Conservation (phyloP, 2,113 vertebrate genomes). For the Tenebrosternarchus preto region DNA sequence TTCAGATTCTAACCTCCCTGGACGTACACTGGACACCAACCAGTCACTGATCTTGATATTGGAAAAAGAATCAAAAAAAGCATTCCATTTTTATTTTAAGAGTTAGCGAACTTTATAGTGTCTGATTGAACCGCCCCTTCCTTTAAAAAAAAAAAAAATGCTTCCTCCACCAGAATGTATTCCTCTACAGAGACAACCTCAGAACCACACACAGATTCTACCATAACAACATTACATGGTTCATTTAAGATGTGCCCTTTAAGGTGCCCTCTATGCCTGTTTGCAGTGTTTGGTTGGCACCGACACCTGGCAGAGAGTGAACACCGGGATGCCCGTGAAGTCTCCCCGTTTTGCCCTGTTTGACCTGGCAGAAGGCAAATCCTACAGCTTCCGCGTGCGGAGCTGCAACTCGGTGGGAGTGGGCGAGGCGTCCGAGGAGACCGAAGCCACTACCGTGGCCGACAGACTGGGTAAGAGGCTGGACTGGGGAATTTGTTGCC, state of each 20-base stretch:
- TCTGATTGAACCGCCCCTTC: too few species aligned
- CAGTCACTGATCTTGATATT: too few species aligned
- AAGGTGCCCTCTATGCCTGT: slow-evolving; percentile 9
- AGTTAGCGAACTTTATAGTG: too few species aligned
- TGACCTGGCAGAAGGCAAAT: slow-evolving; percentile 90
- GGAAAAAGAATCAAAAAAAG: too few species aligned
- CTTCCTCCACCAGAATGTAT: too few species aligned
- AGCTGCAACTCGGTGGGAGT: slow-evolving; percentile 93
- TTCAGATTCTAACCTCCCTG: too few species aligned
- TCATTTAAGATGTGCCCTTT: too few species aligned
- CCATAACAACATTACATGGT: neutral
- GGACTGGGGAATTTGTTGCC: too few species aligned
- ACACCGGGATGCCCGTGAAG: slow-evolving; percentile 93
- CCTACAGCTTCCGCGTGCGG: slow-evolving; percentile 95
- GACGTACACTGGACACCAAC: too few species aligned
- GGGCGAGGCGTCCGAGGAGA: slow-evolving; percentile 83
- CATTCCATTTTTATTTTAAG: too few species aligned
- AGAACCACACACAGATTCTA: neutral
- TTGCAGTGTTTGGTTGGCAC: slow-evolving; percentile 83
- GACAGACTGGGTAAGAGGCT: slow-evolving; percentile 90
- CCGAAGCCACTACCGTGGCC: slow-evolving; percentile 81
- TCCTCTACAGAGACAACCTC: neutral
- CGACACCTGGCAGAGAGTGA: slow-evolving; percentile 94
- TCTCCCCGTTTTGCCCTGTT: slow-evolving; percentile 97
- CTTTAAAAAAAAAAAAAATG: too few species aligned